These are phyloP conservation scores for Drosophila orosa DNA, from an alignment of 1,140 invertebrate genomes.

Conservation along the genomic window DNA sequence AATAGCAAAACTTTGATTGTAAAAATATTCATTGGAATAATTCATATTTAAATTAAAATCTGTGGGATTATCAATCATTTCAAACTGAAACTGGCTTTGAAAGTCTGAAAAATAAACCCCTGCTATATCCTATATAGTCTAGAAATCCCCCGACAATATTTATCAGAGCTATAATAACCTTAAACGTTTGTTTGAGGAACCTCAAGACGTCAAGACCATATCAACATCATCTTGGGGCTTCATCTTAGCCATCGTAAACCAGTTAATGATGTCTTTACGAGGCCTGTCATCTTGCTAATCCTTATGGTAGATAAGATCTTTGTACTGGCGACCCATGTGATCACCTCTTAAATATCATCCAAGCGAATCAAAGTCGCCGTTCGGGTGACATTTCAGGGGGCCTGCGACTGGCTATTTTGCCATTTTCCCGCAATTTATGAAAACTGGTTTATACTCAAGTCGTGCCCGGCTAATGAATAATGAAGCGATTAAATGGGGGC, in stretches of 20 bases:
- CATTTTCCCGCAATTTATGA: slow-evolving; percentile 34
- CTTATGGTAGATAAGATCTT: slow-evolving; percentile 17
- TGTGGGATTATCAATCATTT: slow-evolving; percentile 9
- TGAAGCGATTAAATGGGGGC: slow-evolving; percentile 22
- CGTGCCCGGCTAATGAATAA: slow-evolving; percentile 29
- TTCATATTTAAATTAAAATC: not conserved
- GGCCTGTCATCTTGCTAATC: slow-evolving; percentile 25
- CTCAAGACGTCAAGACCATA: slow-evolving; percentile 32
- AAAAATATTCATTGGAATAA: not conserved
- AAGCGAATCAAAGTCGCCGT: slow-evolving; percentile 19
- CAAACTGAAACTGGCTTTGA: not conserved
- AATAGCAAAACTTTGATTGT: slow-evolving; percentile 1
- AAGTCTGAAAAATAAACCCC: not conserved
- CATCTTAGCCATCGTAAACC: slow-evolving; percentile 51
- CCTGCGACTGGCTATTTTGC: not conserved
- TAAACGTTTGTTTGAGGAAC: slow-evolving; percentile 18
- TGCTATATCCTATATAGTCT: not conserved
- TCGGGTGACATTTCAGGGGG: slow-evolving; percentile 25
- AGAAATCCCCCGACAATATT: slow-evolving; percentile 8
- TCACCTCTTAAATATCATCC: slow-evolving; percentile 35
- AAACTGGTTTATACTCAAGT: slow-evolving; percentile 42
- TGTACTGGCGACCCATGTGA: slow-evolving; percentile 33
- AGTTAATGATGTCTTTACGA: slow-evolving; percentile 62
- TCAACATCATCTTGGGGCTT: slow-evolving; percentile 16
- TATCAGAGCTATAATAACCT: slow-evolving; percentile 22